phyloP scores from a whole-genome alignment of 1,140 invertebrate species.

The Scaptomyza graminum region DNA sequence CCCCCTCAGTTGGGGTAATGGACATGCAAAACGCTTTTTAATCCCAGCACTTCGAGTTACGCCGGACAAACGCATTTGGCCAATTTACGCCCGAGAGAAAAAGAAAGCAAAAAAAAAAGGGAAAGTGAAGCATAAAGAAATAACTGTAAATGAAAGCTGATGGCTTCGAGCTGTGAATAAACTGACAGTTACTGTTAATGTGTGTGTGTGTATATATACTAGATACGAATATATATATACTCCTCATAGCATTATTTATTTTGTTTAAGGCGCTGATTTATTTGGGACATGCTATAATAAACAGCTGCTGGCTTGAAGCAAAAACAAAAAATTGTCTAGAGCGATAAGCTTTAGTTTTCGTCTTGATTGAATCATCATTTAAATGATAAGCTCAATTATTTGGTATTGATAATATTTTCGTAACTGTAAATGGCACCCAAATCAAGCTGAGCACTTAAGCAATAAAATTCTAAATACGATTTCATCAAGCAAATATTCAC shows the following conservation, averaged over 20 bases:
- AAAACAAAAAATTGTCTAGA: too few species aligned
- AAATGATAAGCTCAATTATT: too few species aligned
- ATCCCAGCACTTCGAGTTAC: slow-evolving; percentile 49
- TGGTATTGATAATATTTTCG: too few species aligned
- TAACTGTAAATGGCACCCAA: too few species aligned
- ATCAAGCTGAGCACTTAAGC: too few species aligned
- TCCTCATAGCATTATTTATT: not conserved
- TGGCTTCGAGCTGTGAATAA: slow-evolving; percentile 30
- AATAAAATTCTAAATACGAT: too few species aligned
- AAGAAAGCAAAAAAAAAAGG: not conserved
- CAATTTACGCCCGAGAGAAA: slow-evolving; percentile 39
- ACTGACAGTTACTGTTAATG: slow-evolving; percentile 21
- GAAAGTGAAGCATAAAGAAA: slow-evolving; percentile 22
- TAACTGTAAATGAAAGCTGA: slow-evolving; percentile 28
- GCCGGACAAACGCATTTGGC: slow-evolving; percentile 37
- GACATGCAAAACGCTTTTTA: slow-evolving; percentile 78
- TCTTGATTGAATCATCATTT: too few species aligned
- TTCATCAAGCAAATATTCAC: too few species aligned
- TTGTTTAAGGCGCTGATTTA: too few species aligned
- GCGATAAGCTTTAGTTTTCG: too few species aligned
- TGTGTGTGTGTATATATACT: not conserved
- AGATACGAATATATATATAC: not conserved
- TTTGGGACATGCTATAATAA: too few species aligned
- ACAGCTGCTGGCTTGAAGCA: too few species aligned
- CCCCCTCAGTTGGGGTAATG: slow-evolving; percentile 29